These are phyloP conservation scores for Keiferia lycopersicella DNA, from an alignment of 2,888 invertebrate species.

Conservation along the genomic window DNA sequence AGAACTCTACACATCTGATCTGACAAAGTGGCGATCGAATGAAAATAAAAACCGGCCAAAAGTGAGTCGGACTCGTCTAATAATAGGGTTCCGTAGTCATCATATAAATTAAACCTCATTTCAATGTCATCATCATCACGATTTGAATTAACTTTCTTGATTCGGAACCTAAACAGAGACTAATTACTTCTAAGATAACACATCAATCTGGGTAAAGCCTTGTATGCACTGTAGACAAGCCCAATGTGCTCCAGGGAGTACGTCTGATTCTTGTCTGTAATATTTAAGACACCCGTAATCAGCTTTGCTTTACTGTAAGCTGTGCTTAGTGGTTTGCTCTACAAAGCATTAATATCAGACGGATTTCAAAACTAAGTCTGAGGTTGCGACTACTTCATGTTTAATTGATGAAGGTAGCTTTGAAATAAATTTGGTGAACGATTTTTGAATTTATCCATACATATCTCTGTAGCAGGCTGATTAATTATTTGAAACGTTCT, in stretches of 20 bases:
- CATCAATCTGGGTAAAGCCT: constrained; percentile 27
- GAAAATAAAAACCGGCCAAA: too few relatives aligned
- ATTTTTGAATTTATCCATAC: too few relatives aligned
- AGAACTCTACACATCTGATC: too few relatives aligned
- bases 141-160: neutral
- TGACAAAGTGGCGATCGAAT: too few relatives aligned
- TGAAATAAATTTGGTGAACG: neutral
- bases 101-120: too few relatives aligned
- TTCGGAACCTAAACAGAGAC: neutral
- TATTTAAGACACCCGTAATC: constrained; percentile 49
- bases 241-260: constrained; percentile 9
- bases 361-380: constrained; percentile 15
- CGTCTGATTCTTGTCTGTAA: constrained; percentile 39
- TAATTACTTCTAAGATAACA: neutral
- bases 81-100: too few relatives aligned
- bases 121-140: too few relatives aligned
- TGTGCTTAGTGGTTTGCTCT: constrained; percentile 32
- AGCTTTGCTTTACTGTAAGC: constrained; percentile 39
- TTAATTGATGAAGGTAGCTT: constrained; percentile 1
- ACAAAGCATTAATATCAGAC: constrained; percentile 26
- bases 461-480: too few relatives aligned
- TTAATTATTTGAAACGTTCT: neutral
- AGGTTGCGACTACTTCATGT: constrained; percentile 4
- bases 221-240: constrained; percentile 31
- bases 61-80: too few relatives aligned